A percentile compares a stretch with the other conserved stretches of the same genome.
These are phyloP conservation scores for Orycteropus afer DNA, from an alignment of 2,113 vertebrate species.

Conservation along the genomic window DNA sequence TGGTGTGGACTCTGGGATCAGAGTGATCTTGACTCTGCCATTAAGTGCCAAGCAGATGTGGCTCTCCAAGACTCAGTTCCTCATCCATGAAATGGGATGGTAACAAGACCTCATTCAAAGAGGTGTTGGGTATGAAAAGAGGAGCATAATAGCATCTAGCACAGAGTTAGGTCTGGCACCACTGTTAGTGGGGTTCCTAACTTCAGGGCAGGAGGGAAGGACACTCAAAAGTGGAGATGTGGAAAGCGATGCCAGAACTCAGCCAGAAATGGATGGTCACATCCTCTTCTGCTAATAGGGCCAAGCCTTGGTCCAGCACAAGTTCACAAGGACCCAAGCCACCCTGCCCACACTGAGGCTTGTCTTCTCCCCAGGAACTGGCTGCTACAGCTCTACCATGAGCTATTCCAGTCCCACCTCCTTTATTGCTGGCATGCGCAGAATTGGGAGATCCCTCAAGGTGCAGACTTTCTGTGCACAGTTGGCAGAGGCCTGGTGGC, in stretches of 20 bases:
- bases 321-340: too few relatives aligned
- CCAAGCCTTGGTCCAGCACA: too few relatives aligned
- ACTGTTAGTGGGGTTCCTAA: neutral
- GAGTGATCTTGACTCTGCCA: neutral
- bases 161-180: neutral
- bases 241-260: neutral
- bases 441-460: neutral
- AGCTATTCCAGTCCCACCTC: neutral
- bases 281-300: neutral
- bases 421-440: too few relatives aligned
- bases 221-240: neutral
- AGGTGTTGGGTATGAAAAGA: accelerated
- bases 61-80: neutral
- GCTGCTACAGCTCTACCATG: neutral
- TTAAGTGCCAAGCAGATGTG: accelerated
- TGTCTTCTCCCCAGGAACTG: neutral
- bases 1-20: neutral
- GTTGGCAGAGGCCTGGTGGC: neutral
- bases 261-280: too few relatives aligned
- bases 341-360: neutral
- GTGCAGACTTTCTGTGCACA: accelerated
- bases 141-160: accelerated
- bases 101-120: neutral
- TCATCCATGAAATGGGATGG: neutral
- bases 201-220: neutral